A percentile compares a stretch with the other conserved stretches of the same genome.
Evolutionary conservation across 2,113 vertebrate genomes (phyloP).

Genomic region (Mirza zaza): DNA sequence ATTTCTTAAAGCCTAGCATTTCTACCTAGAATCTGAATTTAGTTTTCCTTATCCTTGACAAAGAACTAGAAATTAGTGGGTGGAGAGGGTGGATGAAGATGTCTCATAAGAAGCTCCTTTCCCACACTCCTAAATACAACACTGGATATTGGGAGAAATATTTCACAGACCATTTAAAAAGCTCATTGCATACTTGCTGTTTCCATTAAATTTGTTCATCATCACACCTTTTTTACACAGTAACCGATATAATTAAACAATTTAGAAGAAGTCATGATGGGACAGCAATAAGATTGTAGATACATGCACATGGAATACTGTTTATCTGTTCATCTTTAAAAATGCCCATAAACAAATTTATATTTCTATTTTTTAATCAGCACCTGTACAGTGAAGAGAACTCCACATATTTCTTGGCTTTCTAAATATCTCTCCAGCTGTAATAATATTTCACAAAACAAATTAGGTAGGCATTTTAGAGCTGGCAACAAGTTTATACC

Average conservation of each 20-base stretch:
- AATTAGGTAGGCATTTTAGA: not conserved
- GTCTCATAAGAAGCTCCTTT: not conserved
- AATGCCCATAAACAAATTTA: not conserved
- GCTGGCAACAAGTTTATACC: not conserved
- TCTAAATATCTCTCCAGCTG: not conserved
- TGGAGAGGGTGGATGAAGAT: not conserved
- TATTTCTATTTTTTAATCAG: not conserved
- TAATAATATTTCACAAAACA: not conserved
- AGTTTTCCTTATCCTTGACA: not conserved
- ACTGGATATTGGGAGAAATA: not conserved
- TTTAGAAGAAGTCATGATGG: not conserved
- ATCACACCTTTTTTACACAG: not conserved
- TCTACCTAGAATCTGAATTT: not conserved
- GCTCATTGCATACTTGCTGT: not conserved
- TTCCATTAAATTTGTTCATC: not conserved
- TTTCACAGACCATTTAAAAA: not conserved
- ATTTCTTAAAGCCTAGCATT: not conserved
- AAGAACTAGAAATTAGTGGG: not conserved
- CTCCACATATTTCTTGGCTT: not conserved
- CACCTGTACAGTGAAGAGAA: not conserved
- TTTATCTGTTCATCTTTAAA: not conserved
- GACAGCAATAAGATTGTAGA: not conserved
- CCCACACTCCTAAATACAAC: not conserved
- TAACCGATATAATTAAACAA: not conserved
- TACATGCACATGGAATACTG: not conserved